Conservation (phyloP, 2,888 invertebrate genomes). For the Drosophila differens region DNA sequence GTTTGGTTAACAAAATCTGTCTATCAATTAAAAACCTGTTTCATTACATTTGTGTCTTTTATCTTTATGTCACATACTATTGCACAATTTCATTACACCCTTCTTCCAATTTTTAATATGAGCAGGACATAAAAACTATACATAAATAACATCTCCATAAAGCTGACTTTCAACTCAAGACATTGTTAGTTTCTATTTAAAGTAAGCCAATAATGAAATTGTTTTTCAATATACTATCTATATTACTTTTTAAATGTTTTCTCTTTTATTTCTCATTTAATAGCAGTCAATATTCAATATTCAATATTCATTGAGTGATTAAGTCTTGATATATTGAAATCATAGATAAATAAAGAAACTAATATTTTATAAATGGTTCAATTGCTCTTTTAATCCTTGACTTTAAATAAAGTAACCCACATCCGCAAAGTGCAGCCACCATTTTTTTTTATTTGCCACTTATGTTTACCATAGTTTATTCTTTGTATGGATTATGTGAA, state of each 20-base stretch:
- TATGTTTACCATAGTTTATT: background rate
- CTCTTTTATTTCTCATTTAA: background rate
- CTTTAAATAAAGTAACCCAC: background rate
- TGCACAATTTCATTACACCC: background rate
- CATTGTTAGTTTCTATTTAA: background rate
- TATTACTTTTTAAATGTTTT: background rate
- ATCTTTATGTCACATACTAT: background rate
- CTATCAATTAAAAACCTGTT: background rate
- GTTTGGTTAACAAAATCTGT: background rate
- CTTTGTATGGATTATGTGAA: slow-evolving; percentile 19
- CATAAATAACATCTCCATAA: background rate
- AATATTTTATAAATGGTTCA: background rate
- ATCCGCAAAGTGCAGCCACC: background rate
- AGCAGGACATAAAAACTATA: background rate
- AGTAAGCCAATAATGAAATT: background rate
- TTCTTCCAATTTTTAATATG: background rate
- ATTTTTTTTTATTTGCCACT: background rate
- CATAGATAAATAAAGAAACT: background rate
- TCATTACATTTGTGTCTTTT: background rate
- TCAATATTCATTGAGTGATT: background rate
- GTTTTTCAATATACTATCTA: background rate
- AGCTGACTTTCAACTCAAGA: background rate
- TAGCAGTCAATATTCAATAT: background rate
- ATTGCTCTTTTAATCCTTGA: background rate
- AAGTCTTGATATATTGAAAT: background rate